Conservation (phyloP, 2,797 vertebrate species). For the Borostomias antarcticus region DNA sequence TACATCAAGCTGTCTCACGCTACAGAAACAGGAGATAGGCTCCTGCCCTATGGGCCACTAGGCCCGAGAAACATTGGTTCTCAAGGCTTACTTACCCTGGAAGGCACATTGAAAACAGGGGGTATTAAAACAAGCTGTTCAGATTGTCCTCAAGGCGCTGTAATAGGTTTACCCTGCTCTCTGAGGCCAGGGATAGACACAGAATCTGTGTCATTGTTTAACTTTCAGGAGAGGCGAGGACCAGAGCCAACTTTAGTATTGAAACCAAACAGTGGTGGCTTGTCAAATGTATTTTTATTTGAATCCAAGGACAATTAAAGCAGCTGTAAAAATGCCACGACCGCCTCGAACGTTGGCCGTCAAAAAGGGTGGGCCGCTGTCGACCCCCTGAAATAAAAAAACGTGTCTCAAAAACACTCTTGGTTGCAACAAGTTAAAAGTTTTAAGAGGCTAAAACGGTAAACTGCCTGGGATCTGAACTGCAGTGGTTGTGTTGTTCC, state of each 20-base stretch:
- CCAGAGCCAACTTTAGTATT: constrained; percentile 36
- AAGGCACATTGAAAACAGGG: constrained; percentile 25
- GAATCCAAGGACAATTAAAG: constrained; percentile 70
- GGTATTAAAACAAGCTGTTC: constrained; percentile 26
- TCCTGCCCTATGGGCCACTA: too few relatives aligned
- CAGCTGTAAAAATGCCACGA: constrained; percentile 58
- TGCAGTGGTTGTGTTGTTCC: constrained; percentile 72
- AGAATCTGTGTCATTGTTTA: constrained; percentile 11
- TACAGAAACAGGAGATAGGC: too few relatives aligned
- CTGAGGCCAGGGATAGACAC: constrained; percentile 17
- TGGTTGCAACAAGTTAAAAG: constrained; percentile 69
- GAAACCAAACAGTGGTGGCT: constrained; percentile 68
- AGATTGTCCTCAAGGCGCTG: constrained; percentile 15
- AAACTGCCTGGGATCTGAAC: constrained; percentile 69
- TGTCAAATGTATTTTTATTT: constrained; percentile 69
- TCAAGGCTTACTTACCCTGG: too few relatives aligned
- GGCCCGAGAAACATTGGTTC: too few relatives aligned
- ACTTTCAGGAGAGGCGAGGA: constrained; percentile 31
- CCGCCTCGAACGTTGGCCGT: constrained; percentile 58
- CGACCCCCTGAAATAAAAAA: constrained; percentile 63
- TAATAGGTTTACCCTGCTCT: constrained; percentile 39
- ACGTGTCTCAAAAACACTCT: constrained; percentile 64
- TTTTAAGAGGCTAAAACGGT: constrained; percentile 72
- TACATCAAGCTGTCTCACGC: too few relatives aligned
- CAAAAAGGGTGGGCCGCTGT: constrained; percentile 44